Base-by-base conservation (phyloP, 1,140 invertebrate species). In the Anthonomus grandis region DNA sequence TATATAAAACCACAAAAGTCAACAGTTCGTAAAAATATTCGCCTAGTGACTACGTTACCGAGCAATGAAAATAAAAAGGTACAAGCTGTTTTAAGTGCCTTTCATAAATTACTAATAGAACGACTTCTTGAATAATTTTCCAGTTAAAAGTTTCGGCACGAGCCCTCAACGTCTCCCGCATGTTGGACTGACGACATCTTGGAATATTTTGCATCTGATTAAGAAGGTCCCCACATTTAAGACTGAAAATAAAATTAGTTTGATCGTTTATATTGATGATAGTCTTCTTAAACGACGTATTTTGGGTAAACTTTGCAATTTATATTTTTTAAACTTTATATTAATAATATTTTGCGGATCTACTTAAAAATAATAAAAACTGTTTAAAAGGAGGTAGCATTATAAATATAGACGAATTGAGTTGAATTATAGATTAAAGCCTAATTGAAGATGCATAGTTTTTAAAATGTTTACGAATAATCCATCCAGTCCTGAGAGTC, bases 161-260 rank as follows among this genome's bases (percentile, higher is more conserved):
- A 48, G 54, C 22, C 19, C 18, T 25, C 23, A 56, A 47, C 45
- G 44, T 48, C 54, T 56, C 54, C 54, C 54, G 49, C 54, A 56
- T 56, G 54, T 56, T 41, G 15, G 19, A 6, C n/a, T 24, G 17
- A 37, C 46, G 12, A 54, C 24, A 24, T 38, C 44, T 27, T 39
- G 27, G 51, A 53, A 53, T 53, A 44, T 53, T 53, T 34, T 45
- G 39, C 38, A 45, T 53, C 39, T 45, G 27, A 53, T 53, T 53
- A 53, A 3, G 23, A n/a, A n/a, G 12, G 36, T 34, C 47, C 34
- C 47, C 31, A 49, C 21, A 34, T 37, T 34, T 49, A 13, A 22
- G 17, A 21, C 39, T 4, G 17, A 42, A 42, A 42, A 42, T 42
- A 42, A 42, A 42, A 21, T 42, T 21, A 42, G 23, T 42, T 42